Base-by-base conservation (phyloP, 2,888 invertebrate species). In the Catocala sponsa region DNA sequence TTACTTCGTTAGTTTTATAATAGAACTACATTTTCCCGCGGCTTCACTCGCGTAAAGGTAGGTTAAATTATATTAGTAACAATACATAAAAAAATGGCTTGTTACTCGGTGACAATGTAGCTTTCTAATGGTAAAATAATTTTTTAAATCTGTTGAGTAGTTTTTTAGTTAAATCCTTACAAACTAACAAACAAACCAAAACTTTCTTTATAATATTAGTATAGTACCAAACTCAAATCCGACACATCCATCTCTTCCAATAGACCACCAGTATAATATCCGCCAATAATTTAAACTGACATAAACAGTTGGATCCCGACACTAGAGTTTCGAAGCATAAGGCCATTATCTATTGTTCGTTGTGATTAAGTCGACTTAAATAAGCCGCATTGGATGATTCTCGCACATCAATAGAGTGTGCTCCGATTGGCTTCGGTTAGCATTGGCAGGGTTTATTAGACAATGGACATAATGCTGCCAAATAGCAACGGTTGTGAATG, bases 351-450 rank as follows among this genome's bases (percentile, higher is more conserved):
- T 41, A 53, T 53, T 59, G 52, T 59, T 52, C 52, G 38, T 42
- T 4, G 58, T 52, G 58, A 48, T 53, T 53, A 59, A 59, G 59
- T 47, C 47, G 12, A 12, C 53, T 53, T 59, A 59, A 59, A 59
- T 59, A 59, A 53, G 42, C 53, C 42, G 32, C 6, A 48, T 47
- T 47, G 52, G 38, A 57, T 48, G 38, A 53, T 53, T 41, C 42
- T 11, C 13, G 15, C 33, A 13, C 42, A 59, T 59, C 42, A 47
- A 59, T 52, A 53, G 25, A 46, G 44, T 52, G 51, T 12, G 25
- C 12, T 48, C 25, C 12, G 13, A 15, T 46, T 41, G 12, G 35
- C 48, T 42, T 62, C 12, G 38, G 47, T 42, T 52, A 35, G 35
- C 42, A 47, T 42, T 12, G 33, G 33, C 12, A 35, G 51, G 44